Conservation (phyloP, 2,888 invertebrate species). For the Plemyria rubiginata region DNA sequence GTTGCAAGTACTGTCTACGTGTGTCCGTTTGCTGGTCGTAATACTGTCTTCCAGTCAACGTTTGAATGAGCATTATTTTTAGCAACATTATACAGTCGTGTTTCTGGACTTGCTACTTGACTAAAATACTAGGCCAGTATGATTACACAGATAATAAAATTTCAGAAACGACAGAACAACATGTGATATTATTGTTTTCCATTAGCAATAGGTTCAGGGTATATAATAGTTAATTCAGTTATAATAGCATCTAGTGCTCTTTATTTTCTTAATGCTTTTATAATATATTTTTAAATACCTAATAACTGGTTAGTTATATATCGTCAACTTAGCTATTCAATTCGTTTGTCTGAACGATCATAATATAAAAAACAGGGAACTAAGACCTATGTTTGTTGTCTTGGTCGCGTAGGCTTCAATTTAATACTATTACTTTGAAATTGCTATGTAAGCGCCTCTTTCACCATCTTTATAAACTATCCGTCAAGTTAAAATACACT, state of each 20-base stretch:
- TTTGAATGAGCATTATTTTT: too few species aligned
- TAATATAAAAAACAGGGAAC: too few species aligned
- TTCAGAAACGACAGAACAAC: conserved; percentile 2
- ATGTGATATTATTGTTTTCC: conserved; percentile 13
- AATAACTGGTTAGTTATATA: conserved; percentile 2
- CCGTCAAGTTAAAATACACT: too few species aligned
- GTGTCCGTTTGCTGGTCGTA: too few species aligned
- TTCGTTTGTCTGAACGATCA: too few species aligned
- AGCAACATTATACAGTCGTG: background rate
- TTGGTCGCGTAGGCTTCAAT: too few species aligned
- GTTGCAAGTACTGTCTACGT: background rate
- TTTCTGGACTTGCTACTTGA: background rate
- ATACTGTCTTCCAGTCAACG: too few species aligned
- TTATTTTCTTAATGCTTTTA: conserved; percentile 27
- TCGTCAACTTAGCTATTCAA: background rate
- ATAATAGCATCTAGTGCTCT: conserved; percentile 11
- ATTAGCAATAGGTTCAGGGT: conserved; percentile 11
- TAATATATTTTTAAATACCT: conserved; percentile 18
- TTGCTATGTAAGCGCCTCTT: too few species aligned
- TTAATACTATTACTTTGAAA: too few species aligned
- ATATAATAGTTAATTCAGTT: conserved; percentile 7
- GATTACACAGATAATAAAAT: background rate
- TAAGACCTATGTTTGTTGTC: too few species aligned
- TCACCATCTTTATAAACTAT: too few species aligned
- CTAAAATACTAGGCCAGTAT: background rate